Base-by-base conservation (phyloP, 2,888 invertebrate genomes). In the Sepioteuthis lessoniana region DNA sequence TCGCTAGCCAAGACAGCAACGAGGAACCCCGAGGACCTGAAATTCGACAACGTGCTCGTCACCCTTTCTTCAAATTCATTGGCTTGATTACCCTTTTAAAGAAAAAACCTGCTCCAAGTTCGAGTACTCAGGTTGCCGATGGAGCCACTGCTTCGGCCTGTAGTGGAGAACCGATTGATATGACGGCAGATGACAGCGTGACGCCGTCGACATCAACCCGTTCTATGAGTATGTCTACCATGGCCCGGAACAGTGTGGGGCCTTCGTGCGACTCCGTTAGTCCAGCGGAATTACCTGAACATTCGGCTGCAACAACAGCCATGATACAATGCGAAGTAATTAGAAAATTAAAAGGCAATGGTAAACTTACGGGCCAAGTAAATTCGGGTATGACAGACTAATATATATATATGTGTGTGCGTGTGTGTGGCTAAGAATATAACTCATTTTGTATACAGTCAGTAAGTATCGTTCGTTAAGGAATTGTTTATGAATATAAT, bases 141-240 rank as follows among this genome's bases (percentile, higher is more conserved):
- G 76, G 76, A 2, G 76, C 76, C 19, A 76, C 76, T 35, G 35
- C 76, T 76, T 76, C 76, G 35, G 76, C 76, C 16, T 76, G 76
- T 13, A 42, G 42, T 47, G 92, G 47, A 7, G 92, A 92, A 16
- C 47, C 42, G 35, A 31, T 92, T 31, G 92, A 92, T 10, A 21
- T 16, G 13, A 92, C 47, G 31, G 92, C 21, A 8, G 92, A 92
- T 10, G 92, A 92, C 46, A 47, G 92, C 19, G 47, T 92, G 8
- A 92, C 92, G 10, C 92, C 92, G 10, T 92, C 92, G 1, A 92
- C 92, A 28, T 92, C 92, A 42, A 92, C 92, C n/a, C 42, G 47
- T 19, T 92, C 92, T 21, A 92, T 92, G 92, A 92, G 92, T 47
- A 42, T 92, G 92, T 92, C 92, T 16, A 92, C 92, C 5, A 92